phyloP scores from a whole-genome alignment of 2,888 invertebrate genomes.

The Stegana nigrithorax region DNA sequence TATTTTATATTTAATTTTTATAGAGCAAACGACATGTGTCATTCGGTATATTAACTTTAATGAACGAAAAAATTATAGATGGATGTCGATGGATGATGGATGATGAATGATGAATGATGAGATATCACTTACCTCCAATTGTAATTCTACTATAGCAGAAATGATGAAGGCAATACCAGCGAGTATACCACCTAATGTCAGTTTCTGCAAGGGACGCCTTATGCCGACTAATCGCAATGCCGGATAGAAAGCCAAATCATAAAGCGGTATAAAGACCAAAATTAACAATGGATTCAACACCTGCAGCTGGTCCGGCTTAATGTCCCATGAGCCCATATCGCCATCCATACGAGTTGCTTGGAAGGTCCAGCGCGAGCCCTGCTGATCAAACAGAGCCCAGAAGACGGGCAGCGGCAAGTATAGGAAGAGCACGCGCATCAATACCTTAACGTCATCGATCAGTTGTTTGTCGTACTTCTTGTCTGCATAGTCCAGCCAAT shows the following conservation, averaged over 20 bases:
- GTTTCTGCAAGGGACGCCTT: conserved; percentile 83
- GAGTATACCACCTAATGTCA: conserved; percentile 88
- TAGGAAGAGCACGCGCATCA: conserved; percentile 80
- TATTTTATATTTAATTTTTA: too few relatives aligned
- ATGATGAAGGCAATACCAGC: conserved; percentile 88
- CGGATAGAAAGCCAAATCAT: conserved; percentile 85
- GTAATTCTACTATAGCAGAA: conserved; percentile 86
- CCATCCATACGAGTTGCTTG: conserved; percentile 92
- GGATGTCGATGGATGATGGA: neutral
- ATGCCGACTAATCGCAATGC: conserved; percentile 76
- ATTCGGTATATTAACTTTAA: too few relatives aligned
- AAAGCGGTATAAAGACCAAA: conserved; percentile 85
- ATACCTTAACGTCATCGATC: conserved; percentile 82
- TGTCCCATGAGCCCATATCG: conserved; percentile 76
- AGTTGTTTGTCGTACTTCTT: conserved; percentile 77
- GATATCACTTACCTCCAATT: conserved; percentile 73
- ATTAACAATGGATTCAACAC: conserved; percentile 90
- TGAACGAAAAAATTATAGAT: too few relatives aligned
- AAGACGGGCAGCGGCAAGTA: conserved; percentile 91
- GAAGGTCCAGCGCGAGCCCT: conserved; percentile 93
- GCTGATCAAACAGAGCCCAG: conserved; percentile 95
- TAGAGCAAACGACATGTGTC: too few relatives aligned
- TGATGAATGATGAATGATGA: neutral
- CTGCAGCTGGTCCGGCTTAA: conserved; percentile 96
- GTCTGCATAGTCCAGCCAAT: conserved; percentile 91